Evolutionary conservation across 2,888 invertebrate species (phyloP).

Genomic region (Cylloceria caligata): DNA sequence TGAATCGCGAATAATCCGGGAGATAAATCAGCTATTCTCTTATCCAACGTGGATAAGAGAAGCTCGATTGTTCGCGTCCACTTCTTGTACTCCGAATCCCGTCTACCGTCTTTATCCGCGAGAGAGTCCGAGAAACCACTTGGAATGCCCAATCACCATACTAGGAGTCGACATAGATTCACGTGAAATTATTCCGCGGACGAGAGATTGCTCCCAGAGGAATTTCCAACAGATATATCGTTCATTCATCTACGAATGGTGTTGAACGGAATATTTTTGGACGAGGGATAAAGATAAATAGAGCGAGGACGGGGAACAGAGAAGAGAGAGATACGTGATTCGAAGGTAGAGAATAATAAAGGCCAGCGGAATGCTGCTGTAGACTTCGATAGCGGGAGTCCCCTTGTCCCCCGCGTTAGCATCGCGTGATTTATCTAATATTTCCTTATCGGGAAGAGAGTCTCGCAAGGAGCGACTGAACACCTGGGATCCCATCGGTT

Average conservation of each 20-base stretch:
- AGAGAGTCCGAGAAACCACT: conserved; percentile 1
- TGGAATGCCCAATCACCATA: conserved; percentile 49
- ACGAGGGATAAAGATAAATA: conserved; percentile 61
- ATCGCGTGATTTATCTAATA: conserved; percentile 81
- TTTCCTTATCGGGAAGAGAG: conserved; percentile 78
- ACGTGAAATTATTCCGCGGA: conserved; percentile 31
- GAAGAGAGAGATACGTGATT: conserved; percentile 58
- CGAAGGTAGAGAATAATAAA: conserved; percentile 73
- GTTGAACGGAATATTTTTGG: conserved; percentile 47
- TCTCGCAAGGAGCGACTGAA: conserved; percentile 69
- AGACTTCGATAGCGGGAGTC: conserved; percentile 65
- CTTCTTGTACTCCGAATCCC: not conserved
- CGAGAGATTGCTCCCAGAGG: conserved; percentile 25
- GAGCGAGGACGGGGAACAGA: conserved; percentile 62
- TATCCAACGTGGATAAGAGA: conserved; percentile 36
- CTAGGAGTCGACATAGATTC: conserved; percentile 24
- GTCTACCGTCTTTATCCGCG: not conserved
- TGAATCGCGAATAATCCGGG: conserved; percentile 40
- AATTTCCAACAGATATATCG: conserved; percentile 49
- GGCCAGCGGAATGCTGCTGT: conserved; percentile 67
- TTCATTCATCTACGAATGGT: conserved; percentile 54
- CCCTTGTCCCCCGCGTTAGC: conserved; percentile 37
- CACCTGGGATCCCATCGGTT: conserved; percentile 75
- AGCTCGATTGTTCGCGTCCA: conserved; percentile 30
- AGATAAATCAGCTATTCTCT: conserved; percentile 46